Conservation (phyloP, 2,888 invertebrate genomes). For the Penaeus monodon region DNA sequence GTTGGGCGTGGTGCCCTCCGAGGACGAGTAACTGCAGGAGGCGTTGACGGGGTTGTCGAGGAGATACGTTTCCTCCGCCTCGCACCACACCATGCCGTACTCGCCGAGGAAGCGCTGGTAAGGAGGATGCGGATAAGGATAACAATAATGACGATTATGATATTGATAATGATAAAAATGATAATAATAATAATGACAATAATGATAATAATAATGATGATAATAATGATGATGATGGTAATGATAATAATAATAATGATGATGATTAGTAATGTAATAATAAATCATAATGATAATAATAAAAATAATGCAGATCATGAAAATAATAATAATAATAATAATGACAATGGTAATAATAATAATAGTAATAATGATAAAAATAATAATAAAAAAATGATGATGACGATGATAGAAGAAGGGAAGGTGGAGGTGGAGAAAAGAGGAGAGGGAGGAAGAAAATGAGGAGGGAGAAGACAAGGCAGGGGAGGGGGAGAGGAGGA, state of each 20-base stretch:
- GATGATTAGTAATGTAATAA: not conserved
- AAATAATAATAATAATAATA: not conserved
- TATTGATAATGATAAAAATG: not conserved
- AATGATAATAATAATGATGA: not conserved
- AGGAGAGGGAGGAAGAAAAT: no score
- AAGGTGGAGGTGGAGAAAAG: no score
- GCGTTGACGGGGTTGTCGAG: constrained; percentile 56
- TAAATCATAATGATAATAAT: not conserved
- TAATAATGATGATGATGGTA: not conserved
- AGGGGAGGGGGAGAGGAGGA: no score
- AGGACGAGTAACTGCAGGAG: constrained; percentile 61
- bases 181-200: not conserved
- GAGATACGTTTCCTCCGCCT: constrained; percentile 59
- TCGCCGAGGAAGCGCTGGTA: constrained; percentile 60
- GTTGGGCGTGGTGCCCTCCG: constrained; percentile 54
- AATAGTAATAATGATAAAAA: no score
- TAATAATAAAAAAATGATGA: no score
- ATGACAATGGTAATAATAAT: no score
- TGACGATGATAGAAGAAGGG: no score
- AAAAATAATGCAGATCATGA: not conserved
- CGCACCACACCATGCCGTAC: constrained; percentile 64
- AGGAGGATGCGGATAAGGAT: not conserved
- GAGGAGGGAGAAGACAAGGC: no score
- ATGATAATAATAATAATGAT: not conserved
- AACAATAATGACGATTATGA: not conserved